These are phyloP conservation scores for Malthinus seriepunctatus DNA, from an alignment of 2,888 invertebrate species.

Conservation along the genomic window DNA sequence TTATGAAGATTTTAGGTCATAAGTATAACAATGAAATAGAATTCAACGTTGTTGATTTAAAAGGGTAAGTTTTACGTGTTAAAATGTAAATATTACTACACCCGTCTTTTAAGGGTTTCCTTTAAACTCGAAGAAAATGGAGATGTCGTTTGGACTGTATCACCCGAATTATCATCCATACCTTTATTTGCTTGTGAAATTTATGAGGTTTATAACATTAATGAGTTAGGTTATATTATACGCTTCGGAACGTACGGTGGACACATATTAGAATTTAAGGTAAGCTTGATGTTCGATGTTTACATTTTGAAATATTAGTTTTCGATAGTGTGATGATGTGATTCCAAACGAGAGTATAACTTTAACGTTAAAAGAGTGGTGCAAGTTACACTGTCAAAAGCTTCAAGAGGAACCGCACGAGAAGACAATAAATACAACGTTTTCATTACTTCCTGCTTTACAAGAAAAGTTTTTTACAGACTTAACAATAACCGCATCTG, in stretches of 20 bases:
- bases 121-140: conserved; percentile 64
- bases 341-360: conserved; percentile 59
- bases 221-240: conserved; percentile 52
- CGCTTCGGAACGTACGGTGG: conserved; percentile 67
- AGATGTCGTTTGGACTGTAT: conserved; percentile 66
- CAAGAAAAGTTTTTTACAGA: conserved; percentile 70
- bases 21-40: not conserved
- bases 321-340: conserved; percentile 42
- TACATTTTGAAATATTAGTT: not conserved
- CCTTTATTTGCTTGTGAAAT: conserved; percentile 70
- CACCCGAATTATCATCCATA: conserved; percentile 58
- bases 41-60: not conserved
- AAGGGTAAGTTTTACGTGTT: not conserved
- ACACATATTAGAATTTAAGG: conserved; percentile 67
- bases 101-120: conserved; percentile 46
- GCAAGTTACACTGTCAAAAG: conserved; percentile 63
- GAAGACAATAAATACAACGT: conserved; percentile 58
- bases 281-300: conserved; percentile 35
- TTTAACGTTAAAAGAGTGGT: conserved; percentile 66
- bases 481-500: conserved; percentile 57
- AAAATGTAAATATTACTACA: not conserved
- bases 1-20: not conserved
- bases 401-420: conserved; percentile 56
- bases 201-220: conserved; percentile 60
- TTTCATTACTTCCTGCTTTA: conserved; percentile 66